Evolutionary conservation across 2,888 invertebrate species (phyloP), one percentile per base, ranked within the genome.

Genomic region (Oegoconia quadripuncta): DNA sequence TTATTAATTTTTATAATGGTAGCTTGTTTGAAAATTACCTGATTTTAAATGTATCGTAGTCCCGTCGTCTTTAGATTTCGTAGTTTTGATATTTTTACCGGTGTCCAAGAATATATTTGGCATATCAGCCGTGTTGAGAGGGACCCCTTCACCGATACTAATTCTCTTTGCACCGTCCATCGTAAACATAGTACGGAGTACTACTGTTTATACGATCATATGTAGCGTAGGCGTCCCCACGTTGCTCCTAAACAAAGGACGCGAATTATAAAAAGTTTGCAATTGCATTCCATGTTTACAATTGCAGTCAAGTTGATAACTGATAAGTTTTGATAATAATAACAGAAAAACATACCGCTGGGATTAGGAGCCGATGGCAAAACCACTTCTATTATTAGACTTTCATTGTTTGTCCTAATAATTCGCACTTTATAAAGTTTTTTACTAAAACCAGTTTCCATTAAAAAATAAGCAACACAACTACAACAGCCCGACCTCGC

Each of bases 21-120:
- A n/a, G n/a, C n/a, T n/a, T n/a, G 27, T 6, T n/a, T 50, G 37
- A 37, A 55, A 59, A 44, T 79, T 73, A 86, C 86, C 86, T 81
- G 84, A 74, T 51, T 81, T 79, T 39, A 84, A 71, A 72, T 80
- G 83, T 60, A 86, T 84, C 48, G 79, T 73, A 50, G 84, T 79
- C 55, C 86, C 86, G 46, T 83, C 81, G 22, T 27, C 27, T 45
- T 69, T 51, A 34, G 73, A 66, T 48, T 68, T 80, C 45, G 67
- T n/a, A n/a, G n/a, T 50, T 71, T 81, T 84, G 36, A 67, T 64
- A 61, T 58, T 72, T 67, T 74, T 78, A 54, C 76, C 74, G 48
- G 84, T 76, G 61, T 84, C 83, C 64, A 86, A 65, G 72, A 79
- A 83, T 57, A 86, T 83, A 48, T 79, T 84, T 39, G 84, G 78